These are phyloP conservation scores for Coregonus sp. DNA, from an alignment of 2,797 vertebrate species.

Conservation along the genomic window DNA sequence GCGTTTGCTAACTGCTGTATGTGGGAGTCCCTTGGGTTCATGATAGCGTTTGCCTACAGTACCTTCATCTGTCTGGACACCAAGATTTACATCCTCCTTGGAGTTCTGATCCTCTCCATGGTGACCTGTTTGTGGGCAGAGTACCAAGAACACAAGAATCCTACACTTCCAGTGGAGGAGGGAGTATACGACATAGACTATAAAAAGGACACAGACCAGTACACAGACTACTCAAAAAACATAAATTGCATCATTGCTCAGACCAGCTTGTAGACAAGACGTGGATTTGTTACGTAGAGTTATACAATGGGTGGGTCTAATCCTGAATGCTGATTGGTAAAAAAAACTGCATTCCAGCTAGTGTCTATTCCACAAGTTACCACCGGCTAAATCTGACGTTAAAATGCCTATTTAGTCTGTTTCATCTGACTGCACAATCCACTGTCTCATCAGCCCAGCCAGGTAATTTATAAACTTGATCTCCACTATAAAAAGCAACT, in stretches of 20 bases:
- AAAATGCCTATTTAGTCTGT: too few species aligned
- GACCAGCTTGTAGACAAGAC: constrained; percentile 44
- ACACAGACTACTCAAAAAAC: fast-evolving
- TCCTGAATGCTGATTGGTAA: too few species aligned
- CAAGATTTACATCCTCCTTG: constrained; percentile 86
- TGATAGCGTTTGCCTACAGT: constrained; percentile 90
- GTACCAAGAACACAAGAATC: constrained; percentile 70
- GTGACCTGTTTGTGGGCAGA: constrained; percentile 81
- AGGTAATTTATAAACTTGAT: too few species aligned
- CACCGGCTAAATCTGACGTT: too few species aligned
- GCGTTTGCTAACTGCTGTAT: constrained; percentile 94
- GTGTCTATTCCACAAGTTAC: too few species aligned
- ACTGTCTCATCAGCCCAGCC: too few species aligned
- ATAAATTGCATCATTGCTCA: constrained; percentile 16
- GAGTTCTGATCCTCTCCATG: constrained; percentile 72
- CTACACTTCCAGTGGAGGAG: constrained; percentile 38
- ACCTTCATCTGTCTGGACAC: constrained; percentile 81
- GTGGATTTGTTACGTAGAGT: background rate
- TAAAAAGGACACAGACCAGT: background rate
- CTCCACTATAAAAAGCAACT: too few species aligned
- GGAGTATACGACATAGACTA: fast-evolving
- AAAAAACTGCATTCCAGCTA: too few species aligned
- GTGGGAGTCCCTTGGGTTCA: constrained; percentile 92
- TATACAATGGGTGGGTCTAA: too few species aligned
- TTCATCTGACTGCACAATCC: too few species aligned